These are phyloP conservation scores for Yoshiicerus persimilis DNA, from an alignment of 1,140 invertebrate species.

Conservation along the genomic window DNA sequence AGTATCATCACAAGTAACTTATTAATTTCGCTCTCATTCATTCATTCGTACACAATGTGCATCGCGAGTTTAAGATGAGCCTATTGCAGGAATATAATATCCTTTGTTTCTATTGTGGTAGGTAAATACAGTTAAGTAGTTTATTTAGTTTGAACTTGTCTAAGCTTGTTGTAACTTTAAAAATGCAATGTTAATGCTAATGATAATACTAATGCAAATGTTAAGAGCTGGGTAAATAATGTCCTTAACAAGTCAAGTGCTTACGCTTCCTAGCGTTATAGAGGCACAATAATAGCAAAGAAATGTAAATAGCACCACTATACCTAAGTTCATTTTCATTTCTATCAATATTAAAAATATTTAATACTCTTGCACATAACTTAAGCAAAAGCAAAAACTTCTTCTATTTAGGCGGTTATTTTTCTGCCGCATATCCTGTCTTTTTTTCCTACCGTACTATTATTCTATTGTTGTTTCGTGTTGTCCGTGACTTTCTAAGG, in stretches of 20 bases:
- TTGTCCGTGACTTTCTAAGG: conserved; percentile 6
- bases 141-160: neutral
- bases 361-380: neutral
- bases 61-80: neutral
- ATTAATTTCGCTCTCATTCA: neutral
- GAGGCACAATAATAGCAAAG: neutral
- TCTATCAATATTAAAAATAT: neutral
- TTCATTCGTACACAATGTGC: neutral
- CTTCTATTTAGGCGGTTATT: neutral
- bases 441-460: neutral
- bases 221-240: neutral
- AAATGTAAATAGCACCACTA: too few relatives aligned
- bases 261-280: too few relatives aligned
- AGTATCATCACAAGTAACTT: neutral
- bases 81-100: neutral
- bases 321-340: neutral
- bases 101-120: neutral
- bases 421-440: neutral
- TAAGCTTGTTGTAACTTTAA: neutral
- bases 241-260: neutral
- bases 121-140: neutral
- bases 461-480: neutral
- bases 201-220: neutral
- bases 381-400: too few relatives aligned
- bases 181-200: neutral